These are phyloP conservation scores for Odontamblyopus rebecca DNA, from an alignment of 2,797 vertebrate species.

Conservation along the genomic window DNA sequence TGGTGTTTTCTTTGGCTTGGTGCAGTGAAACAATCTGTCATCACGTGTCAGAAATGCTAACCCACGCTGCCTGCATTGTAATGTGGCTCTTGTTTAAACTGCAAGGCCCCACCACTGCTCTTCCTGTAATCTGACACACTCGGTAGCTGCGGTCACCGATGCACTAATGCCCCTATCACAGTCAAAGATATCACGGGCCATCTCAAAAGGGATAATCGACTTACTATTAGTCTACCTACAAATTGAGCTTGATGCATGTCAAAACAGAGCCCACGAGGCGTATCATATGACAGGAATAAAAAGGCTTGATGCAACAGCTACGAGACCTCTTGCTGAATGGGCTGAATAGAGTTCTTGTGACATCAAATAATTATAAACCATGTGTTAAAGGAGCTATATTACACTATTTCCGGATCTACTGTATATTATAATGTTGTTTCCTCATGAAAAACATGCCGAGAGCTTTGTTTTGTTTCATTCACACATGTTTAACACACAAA, in stretches of 20 bases:
- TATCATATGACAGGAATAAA: slow-evolving; percentile 69
- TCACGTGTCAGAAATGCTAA: slow-evolving; percentile 68
- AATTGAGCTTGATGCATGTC: slow-evolving; percentile 79
- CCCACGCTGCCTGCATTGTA: slow-evolving; percentile 57
- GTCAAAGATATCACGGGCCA: slow-evolving; percentile 71
- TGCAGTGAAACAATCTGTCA: slow-evolving; percentile 70
- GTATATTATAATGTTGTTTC: too few relatives aligned
- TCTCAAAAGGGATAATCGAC: slow-evolving; percentile 75
- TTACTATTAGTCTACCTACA: slow-evolving; percentile 64
- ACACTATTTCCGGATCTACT: too few relatives aligned
- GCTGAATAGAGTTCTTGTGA: not conserved
- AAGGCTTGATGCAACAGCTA: not conserved
- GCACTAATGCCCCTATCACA: slow-evolving; percentile 50
- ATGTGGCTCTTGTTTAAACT: slow-evolving; percentile 73
- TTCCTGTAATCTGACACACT: slow-evolving; percentile 71
- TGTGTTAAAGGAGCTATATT: too few relatives aligned
- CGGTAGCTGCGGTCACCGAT: slow-evolving; percentile 31
- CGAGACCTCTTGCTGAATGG: slow-evolving; percentile 39
- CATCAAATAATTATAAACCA: not conserved
- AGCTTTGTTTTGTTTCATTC: too few relatives aligned
- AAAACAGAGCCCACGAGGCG: slow-evolving; percentile 69
- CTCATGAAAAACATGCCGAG: too few relatives aligned
- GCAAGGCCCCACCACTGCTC: slow-evolving; percentile 58
- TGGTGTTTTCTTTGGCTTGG: slow-evolving; percentile 76
- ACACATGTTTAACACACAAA: too few relatives aligned